Conservation (phyloP, 2,113 vertebrate species). For the Platycercus adscitus region DNA sequence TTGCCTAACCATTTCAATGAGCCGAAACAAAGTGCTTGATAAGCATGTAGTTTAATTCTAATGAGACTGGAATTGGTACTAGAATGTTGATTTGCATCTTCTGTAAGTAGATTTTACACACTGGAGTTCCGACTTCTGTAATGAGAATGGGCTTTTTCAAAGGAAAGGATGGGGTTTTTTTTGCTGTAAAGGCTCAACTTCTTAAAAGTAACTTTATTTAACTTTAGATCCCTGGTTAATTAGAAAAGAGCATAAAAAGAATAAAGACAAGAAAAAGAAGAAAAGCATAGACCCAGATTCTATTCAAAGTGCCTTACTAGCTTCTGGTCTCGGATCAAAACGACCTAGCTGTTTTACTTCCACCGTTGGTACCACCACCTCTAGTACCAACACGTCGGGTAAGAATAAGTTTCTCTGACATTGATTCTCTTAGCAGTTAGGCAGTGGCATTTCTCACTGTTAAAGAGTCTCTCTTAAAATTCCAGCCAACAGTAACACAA, state of each 20-base stretch:
- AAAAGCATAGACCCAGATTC: slow-evolving; percentile 97
- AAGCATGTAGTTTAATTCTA: background rate
- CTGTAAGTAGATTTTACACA: background rate
- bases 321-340: slow-evolving; percentile 94
- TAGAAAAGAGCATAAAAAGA: slow-evolving; percentile 95
- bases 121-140: background rate
- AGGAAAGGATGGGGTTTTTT: background rate
- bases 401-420: background rate
- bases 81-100: background rate
- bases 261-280: slow-evolving; percentile 91
- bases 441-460: background rate
- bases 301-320: slow-evolving; percentile 99
- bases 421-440: background rate
- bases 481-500: slow-evolving; percentile 84
- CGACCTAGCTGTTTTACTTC: slow-evolving; percentile 89
- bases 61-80: background rate
- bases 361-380: slow-evolving; percentile 75
- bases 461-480: background rate
- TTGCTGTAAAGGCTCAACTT: background rate
- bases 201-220: background rate
- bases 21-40: background rate
- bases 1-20: background rate
- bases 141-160: background rate
- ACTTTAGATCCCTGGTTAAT: slow-evolving; percentile 94
- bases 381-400: slow-evolving; percentile 77